phyloP scores from a whole-genome alignment of 2,113 vertebrate species.

The Lophotis ruficrista region DNA sequence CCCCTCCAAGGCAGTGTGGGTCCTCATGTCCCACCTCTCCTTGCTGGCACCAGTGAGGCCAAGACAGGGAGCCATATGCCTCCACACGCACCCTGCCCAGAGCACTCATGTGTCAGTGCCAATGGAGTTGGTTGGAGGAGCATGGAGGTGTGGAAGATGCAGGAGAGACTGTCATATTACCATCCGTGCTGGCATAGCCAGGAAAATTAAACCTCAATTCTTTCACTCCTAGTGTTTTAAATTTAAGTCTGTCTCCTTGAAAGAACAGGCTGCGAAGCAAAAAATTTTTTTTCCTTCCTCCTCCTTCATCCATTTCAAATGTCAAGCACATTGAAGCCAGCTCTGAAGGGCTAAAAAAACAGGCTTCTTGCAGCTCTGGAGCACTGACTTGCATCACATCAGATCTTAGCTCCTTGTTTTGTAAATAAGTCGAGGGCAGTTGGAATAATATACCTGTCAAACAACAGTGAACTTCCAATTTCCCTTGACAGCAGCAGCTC shows the following conservation, averaged over 20 bases:
- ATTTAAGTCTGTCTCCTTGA: neutral
- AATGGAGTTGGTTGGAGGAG: fast-evolving
- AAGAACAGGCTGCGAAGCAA: neutral
- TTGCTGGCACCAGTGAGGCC: neutral
- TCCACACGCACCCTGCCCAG: fast-evolving
- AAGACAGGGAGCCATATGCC: neutral
- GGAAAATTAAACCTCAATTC: neutral
- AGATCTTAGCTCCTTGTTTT: conserved; percentile 21
- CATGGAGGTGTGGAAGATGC: neutral
- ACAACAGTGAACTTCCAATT: conserved; percentile 63
- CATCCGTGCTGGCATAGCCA: too few relatives aligned
- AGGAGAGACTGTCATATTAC: neutral
- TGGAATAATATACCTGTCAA: conserved; percentile 74
- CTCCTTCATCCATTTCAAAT: neutral
- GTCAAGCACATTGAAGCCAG: neutral
- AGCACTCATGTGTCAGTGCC: fast-evolving
- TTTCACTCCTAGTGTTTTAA: neutral
- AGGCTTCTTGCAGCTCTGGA: neutral
- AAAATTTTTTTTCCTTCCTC: neutral
- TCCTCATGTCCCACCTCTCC: neutral
- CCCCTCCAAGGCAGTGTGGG: neutral
- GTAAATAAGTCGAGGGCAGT: conserved; percentile 71
- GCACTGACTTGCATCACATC: neutral
- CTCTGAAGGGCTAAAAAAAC: neutral
- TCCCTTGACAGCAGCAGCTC: conserved; percentile 47